Conservation (phyloP, 2,888 invertebrate species). For the Embidobia sp. region DNA sequence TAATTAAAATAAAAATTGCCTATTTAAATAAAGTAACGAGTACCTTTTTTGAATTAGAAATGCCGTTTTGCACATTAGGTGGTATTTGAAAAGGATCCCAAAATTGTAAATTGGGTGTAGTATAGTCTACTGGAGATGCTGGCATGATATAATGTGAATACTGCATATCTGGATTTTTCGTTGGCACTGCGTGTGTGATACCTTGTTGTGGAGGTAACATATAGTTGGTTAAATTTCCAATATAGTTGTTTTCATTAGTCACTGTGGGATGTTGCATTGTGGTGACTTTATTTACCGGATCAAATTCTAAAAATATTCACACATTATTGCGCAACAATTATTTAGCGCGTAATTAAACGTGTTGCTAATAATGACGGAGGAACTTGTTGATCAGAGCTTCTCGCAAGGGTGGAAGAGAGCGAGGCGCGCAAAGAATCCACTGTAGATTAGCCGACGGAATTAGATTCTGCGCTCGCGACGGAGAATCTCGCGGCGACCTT, state of each 20-base stretch:
- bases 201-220: constrained; percentile 74
- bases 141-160: constrained; percentile 78
- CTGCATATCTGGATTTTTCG: constrained; percentile 76
- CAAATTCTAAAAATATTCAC: constrained; percentile 72
- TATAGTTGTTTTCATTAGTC: constrained; percentile 76
- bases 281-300: constrained; percentile 70
- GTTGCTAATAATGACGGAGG: too few relatives aligned
- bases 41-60: constrained; percentile 75
- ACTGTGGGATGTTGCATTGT: constrained; percentile 72
- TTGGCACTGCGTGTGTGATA: constrained; percentile 72
- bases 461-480: too few relatives aligned
- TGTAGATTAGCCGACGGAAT: too few relatives aligned
- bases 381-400: too few relatives aligned
- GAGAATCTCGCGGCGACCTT: too few relatives aligned
- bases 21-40: neutral
- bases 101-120: constrained; percentile 73
- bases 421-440: too few relatives aligned
- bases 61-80: constrained; percentile 71
- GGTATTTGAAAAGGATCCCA: constrained; percentile 77
- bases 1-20: too few relatives aligned
- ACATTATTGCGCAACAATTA: too few relatives aligned
- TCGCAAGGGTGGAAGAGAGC: too few relatives aligned
- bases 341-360: too few relatives aligned
- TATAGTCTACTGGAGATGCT: constrained; percentile 74
- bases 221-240: constrained; percentile 76